Conservation (phyloP, 2,113 vertebrate genomes). For the Carassius auratus region DNA sequence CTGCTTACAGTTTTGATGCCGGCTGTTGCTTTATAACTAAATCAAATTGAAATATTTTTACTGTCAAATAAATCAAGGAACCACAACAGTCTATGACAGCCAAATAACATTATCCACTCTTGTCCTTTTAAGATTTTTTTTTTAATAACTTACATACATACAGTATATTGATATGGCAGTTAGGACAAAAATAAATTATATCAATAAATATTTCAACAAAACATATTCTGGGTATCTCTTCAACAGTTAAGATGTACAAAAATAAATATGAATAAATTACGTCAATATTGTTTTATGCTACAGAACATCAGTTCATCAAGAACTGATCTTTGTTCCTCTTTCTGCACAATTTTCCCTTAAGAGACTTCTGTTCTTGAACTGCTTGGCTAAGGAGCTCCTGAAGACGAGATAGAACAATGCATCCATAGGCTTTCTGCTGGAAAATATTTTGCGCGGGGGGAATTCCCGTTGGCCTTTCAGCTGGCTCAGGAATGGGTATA, state of each 20-base stretch:
- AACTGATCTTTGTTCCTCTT: constrained; percentile 36
- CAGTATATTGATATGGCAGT: neutral
- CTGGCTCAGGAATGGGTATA: constrained; percentile 64
- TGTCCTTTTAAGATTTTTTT: too few species aligned
- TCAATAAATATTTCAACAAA: neutral
- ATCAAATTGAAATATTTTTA: neutral
- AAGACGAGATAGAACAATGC: constrained; percentile 72
- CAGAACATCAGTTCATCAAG: neutral
- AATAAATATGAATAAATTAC: constrained; percentile 50
- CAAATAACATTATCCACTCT: neutral
- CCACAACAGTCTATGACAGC: neutral
- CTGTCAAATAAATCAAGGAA: neutral
- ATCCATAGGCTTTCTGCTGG: constrained; percentile 80
- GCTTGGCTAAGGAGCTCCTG: constrained; percentile 67
- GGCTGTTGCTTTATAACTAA: neutral
- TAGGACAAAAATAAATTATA: constrained; percentile 17
- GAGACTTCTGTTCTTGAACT: constrained; percentile 62
- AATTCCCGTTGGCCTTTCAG: constrained; percentile 60
- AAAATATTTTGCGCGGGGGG: constrained; percentile 73
- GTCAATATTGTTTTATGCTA: neutral
- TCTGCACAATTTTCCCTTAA: constrained; percentile 62
- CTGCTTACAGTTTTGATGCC: neutral
- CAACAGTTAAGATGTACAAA: constrained; percentile 16
- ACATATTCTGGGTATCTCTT: neutral
- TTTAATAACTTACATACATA: neutral